Conservation (phyloP, 2,888 invertebrate species). For the Dryococelus australis region DNA sequence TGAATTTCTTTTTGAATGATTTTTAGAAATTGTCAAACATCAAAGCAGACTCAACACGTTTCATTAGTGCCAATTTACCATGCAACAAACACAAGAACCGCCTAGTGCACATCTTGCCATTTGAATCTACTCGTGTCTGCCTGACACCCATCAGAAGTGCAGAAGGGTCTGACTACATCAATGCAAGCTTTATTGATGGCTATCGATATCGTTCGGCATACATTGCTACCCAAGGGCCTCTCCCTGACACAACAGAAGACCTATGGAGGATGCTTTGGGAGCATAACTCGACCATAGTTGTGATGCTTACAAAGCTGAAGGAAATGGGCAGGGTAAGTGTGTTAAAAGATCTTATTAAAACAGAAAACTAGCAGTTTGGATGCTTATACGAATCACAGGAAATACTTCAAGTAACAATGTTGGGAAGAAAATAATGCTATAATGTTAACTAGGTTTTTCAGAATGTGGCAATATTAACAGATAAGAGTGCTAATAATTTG, state of each 20-base stretch:
- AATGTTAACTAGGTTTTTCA: no score
- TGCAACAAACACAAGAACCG: slow-evolving; percentile 99
- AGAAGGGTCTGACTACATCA: slow-evolving; percentile 98
- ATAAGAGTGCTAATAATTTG: no score
- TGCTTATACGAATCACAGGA: no score
- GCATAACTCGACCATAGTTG: slow-evolving; percentile 98
- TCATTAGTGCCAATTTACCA: slow-evolving; percentile 94
- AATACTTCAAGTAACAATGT: no score
- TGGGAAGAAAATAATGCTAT: no score
- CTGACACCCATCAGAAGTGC: slow-evolving; percentile 87
- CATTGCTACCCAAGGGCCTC: slow-evolving; percentile 98
- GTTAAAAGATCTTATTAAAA: background rate
- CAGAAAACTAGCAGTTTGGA: background rate
- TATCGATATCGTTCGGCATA: slow-evolving; percentile 91
- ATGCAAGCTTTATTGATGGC: slow-evolving; percentile 97
- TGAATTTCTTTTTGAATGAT: slow-evolving; percentile 40
- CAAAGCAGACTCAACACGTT: slow-evolving; percentile 92
- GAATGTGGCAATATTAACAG: no score
- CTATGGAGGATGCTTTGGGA: slow-evolving; percentile 99
- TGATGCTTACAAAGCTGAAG: slow-evolving; percentile 97
- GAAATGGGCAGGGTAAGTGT: slow-evolving; percentile 95
- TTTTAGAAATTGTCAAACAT: slow-evolving; percentile 87
- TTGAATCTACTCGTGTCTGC: slow-evolving; percentile 93
- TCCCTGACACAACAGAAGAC: slow-evolving; percentile 96
- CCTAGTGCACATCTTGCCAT: slow-evolving; percentile 96